Conservation (phyloP, 2,888 invertebrate species). For the Drosophila parthenogenetica region DNA sequence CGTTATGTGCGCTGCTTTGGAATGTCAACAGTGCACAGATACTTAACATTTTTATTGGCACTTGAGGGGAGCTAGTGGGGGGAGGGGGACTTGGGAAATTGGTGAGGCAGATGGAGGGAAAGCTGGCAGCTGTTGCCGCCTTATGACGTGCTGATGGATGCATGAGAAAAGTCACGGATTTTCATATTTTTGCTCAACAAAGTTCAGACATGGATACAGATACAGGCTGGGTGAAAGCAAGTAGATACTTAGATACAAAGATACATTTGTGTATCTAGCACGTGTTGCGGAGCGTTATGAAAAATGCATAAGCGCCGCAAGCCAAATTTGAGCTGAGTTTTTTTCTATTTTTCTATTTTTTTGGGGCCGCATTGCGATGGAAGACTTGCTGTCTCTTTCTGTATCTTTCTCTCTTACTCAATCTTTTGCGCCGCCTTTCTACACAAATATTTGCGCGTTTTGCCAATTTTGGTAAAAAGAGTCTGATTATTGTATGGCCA, state of each 20-base stretch:
- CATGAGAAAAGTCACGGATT: conserved; percentile 49
- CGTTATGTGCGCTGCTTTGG: conserved; percentile 42
- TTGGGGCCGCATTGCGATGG: conserved; percentile 13
- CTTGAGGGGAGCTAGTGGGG: conserved; percentile 57
- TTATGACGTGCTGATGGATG: conserved; percentile 75
- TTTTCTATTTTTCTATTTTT: neutral
- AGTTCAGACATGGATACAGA: conserved; percentile 9
- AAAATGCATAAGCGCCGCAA: conserved; percentile 75
- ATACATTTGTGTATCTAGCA: conserved; percentile 52
- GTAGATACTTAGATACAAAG: conserved; percentile 1
- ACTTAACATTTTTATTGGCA: conserved; percentile 84
- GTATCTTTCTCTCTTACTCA: neutral
- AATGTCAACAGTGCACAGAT: conserved; percentile 78
- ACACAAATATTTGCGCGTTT: conserved; percentile 69
- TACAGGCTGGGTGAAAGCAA: conserved; percentile 1
- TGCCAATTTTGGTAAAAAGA: conserved; percentile 67
- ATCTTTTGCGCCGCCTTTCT: neutral
- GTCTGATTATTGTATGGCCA: conserved; percentile 64
- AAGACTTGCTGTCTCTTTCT: conserved; percentile 2
- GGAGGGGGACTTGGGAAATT: conserved; percentile 3
- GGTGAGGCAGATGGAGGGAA: neutral
- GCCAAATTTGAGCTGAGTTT: conserved; percentile 27
- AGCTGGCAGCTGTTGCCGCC: conserved; percentile 71
- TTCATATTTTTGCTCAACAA: conserved; percentile 60
- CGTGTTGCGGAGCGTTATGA: conserved; percentile 70